Evolutionary conservation across 1,140 invertebrate species (phyloP).

Genomic region (Ceratina australensis): DNA sequence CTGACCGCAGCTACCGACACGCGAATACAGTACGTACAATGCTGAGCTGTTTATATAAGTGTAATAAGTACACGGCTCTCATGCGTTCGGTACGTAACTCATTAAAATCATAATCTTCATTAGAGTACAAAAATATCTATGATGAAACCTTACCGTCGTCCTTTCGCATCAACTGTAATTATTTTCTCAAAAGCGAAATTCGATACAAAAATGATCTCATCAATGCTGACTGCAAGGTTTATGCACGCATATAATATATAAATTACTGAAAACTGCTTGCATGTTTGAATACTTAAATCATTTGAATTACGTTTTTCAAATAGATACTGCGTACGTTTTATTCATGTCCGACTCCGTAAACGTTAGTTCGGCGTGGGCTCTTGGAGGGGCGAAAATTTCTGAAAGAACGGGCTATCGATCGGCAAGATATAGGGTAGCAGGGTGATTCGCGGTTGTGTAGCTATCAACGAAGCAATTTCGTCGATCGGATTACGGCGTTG

Average conservation of each 20-base stretch:
- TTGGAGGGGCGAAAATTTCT: constrained; percentile 4
- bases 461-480: constrained; percentile 46
- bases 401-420: constrained; percentile 29
- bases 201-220: no score
- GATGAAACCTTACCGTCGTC: no score
- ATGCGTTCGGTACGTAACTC: background rate
- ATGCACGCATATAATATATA: no score
- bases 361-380: no score
- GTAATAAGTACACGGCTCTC: constrained; percentile 8
- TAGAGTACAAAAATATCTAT: background rate
- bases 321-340: no score
- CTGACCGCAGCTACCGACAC: constrained; percentile 40
- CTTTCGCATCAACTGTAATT: no score
- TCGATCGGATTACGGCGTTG: constrained; percentile 29
- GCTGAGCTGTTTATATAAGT: constrained; percentile 54
- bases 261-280: background rate
- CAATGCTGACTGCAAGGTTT: no score
- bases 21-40: constrained; percentile 63
- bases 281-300: no score
- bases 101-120: constrained; percentile 11
- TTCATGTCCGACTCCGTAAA: no score
- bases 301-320: no score
- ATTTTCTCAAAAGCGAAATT: no score
- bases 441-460: constrained; percentile 19
- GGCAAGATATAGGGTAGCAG: background rate